Percentiles rank a stretch among this genome's conserved stretches.
These are phyloP conservation scores for Hemitrygon akajei DNA, from an alignment of 2,797 vertebrate genomes.

Conservation along the genomic window DNA sequence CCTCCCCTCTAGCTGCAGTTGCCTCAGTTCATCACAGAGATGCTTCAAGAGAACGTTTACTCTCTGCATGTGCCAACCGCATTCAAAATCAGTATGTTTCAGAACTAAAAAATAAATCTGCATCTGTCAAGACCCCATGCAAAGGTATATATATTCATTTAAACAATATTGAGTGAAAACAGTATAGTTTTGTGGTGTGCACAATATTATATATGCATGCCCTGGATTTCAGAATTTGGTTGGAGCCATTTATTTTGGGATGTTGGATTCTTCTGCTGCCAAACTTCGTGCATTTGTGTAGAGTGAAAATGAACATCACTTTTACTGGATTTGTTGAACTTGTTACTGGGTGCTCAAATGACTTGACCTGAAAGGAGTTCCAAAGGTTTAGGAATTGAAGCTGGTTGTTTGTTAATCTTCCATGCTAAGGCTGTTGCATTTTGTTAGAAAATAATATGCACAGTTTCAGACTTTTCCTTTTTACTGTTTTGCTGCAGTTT, in stretches of 20 bases:
- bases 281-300: no score
- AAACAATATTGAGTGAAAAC: not conserved
- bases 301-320: no score
- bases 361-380: not conserved
- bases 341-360: not conserved
- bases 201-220: not conserved
- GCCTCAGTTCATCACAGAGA: not conserved
- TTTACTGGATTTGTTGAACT: no score
- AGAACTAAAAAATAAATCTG: not conserved
- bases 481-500: no score
- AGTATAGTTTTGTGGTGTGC: not conserved
- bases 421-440: not conserved
- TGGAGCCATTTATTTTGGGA: not conserved
- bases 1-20: not conserved
- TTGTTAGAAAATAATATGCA: no score
- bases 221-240: not conserved
- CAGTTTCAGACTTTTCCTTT: no score
- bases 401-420: not conserved
- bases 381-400: not conserved
- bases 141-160: not conserved
- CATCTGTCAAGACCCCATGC: conserved; percentile 8
- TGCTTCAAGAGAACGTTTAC: not conserved
- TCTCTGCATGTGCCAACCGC: not conserved
- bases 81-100: not conserved
- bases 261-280: no score